phyloP scores from a whole-genome alignment of 2,888 invertebrate genomes.

The Pachliopta kotzebuea region DNA sequence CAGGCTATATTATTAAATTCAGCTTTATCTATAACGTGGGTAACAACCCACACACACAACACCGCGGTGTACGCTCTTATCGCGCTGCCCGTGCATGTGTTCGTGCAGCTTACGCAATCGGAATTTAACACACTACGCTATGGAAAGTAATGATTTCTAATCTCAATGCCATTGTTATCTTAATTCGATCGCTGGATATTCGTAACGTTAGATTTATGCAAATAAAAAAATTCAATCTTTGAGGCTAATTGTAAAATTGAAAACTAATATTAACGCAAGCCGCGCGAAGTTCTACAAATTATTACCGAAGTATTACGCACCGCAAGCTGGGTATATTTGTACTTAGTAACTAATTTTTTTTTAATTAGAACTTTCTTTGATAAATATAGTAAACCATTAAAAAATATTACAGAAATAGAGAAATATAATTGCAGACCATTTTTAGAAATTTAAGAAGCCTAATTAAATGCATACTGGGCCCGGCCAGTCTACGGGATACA shows the following conservation, averaged over 20 bases:
- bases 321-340: no score
- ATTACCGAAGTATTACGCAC: background rate
- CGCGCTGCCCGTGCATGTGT: constrained; percentile 45
- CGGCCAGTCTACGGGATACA: no score
- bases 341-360: no score
- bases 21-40: constrained; percentile 30
- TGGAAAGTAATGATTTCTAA: constrained; percentile 66
- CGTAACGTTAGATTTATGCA: constrained; percentile 31
- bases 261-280: background rate
- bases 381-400: no score
- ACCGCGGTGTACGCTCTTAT: constrained; percentile 36
- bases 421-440: no score
- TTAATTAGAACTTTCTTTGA: no score
- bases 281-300: constrained; percentile 14
- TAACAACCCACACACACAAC: constrained; percentile 20
- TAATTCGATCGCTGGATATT: constrained; percentile 43
- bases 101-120: constrained; percentile 55
- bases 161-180: constrained; percentile 64
- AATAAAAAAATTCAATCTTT: constrained; percentile 26
- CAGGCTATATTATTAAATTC: constrained; percentile 14
- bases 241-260: constrained; percentile 19
- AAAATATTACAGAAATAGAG: no score
- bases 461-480: no score
- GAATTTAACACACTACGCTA: constrained; percentile 52
- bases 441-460: no score